Percentiles rank a stretch among this genome's conserved stretches.
These are phyloP conservation scores for Rhineura floridana DNA, from an alignment of 2,113 vertebrate species.

Conservation along the genomic window DNA sequence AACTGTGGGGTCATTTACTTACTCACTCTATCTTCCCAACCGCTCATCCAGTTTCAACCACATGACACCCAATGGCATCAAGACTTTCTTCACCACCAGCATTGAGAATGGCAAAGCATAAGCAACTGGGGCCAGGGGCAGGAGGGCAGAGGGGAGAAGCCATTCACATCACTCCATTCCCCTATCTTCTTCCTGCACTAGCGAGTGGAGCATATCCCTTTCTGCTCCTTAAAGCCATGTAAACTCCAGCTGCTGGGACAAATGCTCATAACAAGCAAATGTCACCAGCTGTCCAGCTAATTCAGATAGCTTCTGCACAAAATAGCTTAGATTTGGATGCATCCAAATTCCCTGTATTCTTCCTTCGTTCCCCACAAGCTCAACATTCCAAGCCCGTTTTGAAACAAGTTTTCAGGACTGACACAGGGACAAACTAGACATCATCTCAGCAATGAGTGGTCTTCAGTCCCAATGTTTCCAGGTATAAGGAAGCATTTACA, in stretches of 20 bases:
- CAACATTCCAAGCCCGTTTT: neutral
- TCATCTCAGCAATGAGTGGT: neutral
- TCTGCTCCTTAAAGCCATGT: neutral
- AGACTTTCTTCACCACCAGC: neutral
- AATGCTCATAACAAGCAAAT: neutral
- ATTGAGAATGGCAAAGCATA: neutral
- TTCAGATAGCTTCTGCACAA: neutral
- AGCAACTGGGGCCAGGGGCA: neutral
- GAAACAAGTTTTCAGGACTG: neutral
- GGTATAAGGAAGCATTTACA: neutral
- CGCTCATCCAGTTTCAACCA: neutral
- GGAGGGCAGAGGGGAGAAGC: neutral
- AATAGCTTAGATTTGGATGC: neutral
- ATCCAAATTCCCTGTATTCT: neutral
- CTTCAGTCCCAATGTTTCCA: neutral
- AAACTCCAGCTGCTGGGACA: neutral
- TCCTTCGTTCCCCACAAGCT: neutral
- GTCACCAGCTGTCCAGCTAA: constrained; percentile 11
- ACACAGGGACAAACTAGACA: neutral
- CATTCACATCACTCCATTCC: neutral
- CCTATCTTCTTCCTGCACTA: neutral
- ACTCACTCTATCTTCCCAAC: neutral
- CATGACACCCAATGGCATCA: neutral
- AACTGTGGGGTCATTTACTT: constrained; percentile 8
- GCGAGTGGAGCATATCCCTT: neutral